These are phyloP conservation scores for Rhinoderma darwinii DNA, from an alignment of 2,113 vertebrate species.

Conservation along the genomic window DNA sequence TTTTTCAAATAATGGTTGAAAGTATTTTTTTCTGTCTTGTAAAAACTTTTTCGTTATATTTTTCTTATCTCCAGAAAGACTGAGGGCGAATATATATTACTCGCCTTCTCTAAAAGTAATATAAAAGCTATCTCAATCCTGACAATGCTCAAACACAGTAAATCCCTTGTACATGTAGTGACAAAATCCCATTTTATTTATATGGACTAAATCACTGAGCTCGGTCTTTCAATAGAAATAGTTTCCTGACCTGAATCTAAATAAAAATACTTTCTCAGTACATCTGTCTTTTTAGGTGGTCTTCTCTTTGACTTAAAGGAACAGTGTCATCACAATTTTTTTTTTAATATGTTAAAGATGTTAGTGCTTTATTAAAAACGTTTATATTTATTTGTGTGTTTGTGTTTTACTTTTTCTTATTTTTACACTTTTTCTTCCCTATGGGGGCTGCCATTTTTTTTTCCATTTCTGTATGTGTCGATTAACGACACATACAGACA, in stretches of 20 bases:
- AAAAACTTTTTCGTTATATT: background rate
- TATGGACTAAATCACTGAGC: background rate
- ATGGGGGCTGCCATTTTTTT: no score
- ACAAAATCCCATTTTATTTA: constrained; percentile 33
- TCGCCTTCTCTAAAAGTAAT: background rate
- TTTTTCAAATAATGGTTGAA: background rate
- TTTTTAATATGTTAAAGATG: no score
- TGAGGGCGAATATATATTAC: background rate
- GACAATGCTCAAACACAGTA: constrained; percentile 25
- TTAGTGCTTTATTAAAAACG: no score
- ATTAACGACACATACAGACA: no score
- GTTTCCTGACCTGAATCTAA: background rate
- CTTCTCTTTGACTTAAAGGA: background rate
- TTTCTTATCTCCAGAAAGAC: background rate
- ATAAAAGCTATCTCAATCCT: constrained; percentile 16
- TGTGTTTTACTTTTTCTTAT: no score
- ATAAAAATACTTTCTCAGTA: constrained; percentile 6
- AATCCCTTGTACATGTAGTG: constrained; percentile 35
- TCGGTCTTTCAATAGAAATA: background rate
- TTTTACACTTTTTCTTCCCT: no score
- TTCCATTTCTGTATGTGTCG: no score
- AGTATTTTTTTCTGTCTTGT: background rate
- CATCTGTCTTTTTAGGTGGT: background rate
- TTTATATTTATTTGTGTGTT: no score
- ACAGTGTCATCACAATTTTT: no score